phyloP scores from a whole-genome alignment of 35 echinoderm and acorn worm genomes.

The Antedon bifida region DNA sequence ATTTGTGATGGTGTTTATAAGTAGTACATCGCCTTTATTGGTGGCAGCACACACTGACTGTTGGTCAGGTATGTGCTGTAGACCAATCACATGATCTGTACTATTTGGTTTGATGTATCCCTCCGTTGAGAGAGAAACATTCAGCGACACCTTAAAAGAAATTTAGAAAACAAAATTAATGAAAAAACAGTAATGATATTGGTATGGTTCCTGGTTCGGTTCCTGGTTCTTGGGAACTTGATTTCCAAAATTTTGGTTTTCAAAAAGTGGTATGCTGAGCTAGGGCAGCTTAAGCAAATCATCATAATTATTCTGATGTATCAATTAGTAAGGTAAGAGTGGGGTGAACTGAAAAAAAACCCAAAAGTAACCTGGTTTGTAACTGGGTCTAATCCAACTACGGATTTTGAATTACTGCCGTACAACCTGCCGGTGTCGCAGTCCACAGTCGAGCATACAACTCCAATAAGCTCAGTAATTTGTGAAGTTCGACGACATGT shows the following conservation, averaged over 20 bases:
- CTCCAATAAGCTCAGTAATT: background rate
- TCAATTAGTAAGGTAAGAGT: no score
- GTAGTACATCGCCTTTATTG: constrained; percentile 58
- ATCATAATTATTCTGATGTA: no score
- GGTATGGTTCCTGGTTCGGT: no score
- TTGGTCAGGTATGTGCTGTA: constrained; percentile 72
- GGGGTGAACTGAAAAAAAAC: no score
- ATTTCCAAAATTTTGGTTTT: no score
- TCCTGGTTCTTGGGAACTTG: no score
- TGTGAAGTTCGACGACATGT: background rate
- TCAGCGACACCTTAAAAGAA: constrained; percentile 26
- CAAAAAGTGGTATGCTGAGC: no score
- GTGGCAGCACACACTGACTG: constrained; percentile 67
- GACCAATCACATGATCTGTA: constrained; percentile 12
- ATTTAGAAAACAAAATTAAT: background rate
- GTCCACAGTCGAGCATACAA: background rate
- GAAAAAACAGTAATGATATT: no score
- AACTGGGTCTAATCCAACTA: constrained; percentile 1
- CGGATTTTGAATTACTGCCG: background rate
- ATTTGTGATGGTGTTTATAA: constrained; percentile 44
- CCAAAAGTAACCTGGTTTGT: background rate
- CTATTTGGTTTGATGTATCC: constrained; percentile 20
- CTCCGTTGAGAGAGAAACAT: constrained; percentile 22
- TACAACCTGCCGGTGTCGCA: constrained; percentile 1
- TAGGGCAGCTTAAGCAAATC: no score